Conservation (phyloP, 2,797 vertebrate species). For the Lacerta viridis region DNA sequence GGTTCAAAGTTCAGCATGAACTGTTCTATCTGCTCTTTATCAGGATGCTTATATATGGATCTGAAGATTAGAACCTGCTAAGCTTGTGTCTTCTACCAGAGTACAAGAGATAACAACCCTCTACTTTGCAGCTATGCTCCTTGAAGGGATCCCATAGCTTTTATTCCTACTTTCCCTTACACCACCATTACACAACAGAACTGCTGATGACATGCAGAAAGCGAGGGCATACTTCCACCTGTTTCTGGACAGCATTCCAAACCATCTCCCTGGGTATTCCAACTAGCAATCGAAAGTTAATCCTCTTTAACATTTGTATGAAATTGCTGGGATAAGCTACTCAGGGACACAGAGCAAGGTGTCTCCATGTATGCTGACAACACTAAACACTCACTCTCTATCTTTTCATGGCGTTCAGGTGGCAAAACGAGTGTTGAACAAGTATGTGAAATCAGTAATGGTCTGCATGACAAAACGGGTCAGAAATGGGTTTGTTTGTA, state of each 20-base stretch:
- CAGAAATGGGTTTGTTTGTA: no score
- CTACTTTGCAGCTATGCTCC: neutral
- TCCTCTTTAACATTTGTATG: neutral
- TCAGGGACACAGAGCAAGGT: neutral
- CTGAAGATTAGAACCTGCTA: slow-evolving; percentile 26
- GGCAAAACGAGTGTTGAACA: no score
- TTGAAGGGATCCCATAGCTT: neutral
- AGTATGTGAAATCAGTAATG: no score
- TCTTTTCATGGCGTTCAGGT: no score
- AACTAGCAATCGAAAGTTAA: slow-evolving; percentile 38
- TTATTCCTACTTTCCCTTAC: slow-evolving; percentile 7
- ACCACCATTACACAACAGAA: slow-evolving; percentile 13
- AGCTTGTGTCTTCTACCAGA: slow-evolving; percentile 1
- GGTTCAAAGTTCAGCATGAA: slow-evolving; percentile 11
- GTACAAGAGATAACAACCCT: slow-evolving; percentile 22
- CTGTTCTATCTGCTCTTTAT: slow-evolving; percentile 20
- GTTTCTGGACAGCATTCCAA: neutral
- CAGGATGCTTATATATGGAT: neutral
- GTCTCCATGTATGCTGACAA: no score
- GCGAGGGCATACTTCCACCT: slow-evolving; percentile 6
- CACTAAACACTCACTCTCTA: no score
- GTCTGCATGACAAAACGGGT: no score
- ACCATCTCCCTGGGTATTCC: neutral
- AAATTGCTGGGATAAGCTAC: neutral
- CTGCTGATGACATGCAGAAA: rapidly evolving